Conservation (phyloP, 1,140 invertebrate species). For the Dendroctonus valens region DNA sequence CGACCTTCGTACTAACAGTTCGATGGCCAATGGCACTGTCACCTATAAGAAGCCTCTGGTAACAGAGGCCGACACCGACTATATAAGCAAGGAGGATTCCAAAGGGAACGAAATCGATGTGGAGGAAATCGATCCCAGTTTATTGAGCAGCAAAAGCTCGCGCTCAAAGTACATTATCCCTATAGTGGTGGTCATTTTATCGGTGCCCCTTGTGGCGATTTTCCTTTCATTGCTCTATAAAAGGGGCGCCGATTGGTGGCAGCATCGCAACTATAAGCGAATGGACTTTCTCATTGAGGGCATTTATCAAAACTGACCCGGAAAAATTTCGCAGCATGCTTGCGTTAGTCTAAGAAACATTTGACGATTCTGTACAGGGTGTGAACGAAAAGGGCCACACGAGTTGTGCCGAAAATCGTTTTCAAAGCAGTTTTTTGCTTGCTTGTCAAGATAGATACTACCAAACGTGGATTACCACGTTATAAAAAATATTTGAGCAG, state of each 20-base stretch:
- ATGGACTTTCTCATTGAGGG: constrained; percentile 80
- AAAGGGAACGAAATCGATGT: not conserved
- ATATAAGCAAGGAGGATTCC: not conserved
- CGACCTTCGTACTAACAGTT: not conserved
- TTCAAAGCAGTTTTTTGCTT: too few species aligned
- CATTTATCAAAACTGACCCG: constrained; percentile 70
- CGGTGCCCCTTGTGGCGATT: constrained; percentile 63
- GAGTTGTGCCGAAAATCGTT: too few species aligned
- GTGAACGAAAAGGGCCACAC: too few species aligned
- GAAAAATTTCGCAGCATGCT: not conserved
- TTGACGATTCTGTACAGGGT: too few species aligned
- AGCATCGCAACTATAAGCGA: constrained; percentile 71
- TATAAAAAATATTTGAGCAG: too few species aligned
- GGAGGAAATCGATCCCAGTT: constrained; percentile 22
- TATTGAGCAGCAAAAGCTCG: constrained; percentile 27
- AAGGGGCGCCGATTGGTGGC: constrained; percentile 69
- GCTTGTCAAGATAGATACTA: too few species aligned
- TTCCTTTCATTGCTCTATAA: constrained; percentile 62
- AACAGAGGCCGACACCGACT: constrained; percentile 17
- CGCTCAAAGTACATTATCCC: constrained; percentile 62
- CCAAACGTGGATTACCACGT: too few species aligned
- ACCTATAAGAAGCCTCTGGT: constrained; percentile 21
- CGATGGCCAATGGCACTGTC: not conserved
- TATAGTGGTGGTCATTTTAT: constrained; percentile 63
- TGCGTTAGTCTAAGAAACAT: too few species aligned